Evolutionary conservation across 2,888 invertebrate species (phyloP), one percentile per base, ranked within the genome.

Genomic region (Trachelus stipa): DNA sequence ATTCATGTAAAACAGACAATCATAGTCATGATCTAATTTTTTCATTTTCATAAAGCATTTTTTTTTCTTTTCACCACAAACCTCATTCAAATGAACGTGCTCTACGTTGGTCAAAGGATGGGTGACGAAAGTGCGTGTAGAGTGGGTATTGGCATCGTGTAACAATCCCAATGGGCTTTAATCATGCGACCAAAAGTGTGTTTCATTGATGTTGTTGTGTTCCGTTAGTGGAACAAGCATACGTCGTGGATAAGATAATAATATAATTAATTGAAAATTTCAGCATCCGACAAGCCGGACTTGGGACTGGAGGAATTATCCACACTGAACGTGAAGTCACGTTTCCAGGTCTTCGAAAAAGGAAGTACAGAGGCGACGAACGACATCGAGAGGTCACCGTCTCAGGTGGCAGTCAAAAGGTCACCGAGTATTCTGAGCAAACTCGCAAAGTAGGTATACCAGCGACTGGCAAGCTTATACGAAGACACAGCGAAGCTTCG

Each of bases 261-360:
- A 56, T 56, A 15, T 56, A 23, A 23, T 56, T 23, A 56, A 9
- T 15, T 56, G 23, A 71, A 33, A 12, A 34, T 86, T 85, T 6
- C 92, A 97, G 97, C 97, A 69, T 97, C 97, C 78, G 96, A 97
- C 91, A 97, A 97, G 88, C 96, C 97, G 3, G 96, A 96, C 91
- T 93, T 97, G 74, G 97, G 97, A 1, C 93, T 97, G 15, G 96
- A 96, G 84, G 97, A 97, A 90, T 92, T 97, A 76, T 95, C 96
- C 40, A 94, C 95, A 82, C 92, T 97, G 83, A 97, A 97, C 91
- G 96, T 97, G 15, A 96, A 96, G 91, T 95, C 96, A 40, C 94
- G 96, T 81, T 97, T 97, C 92, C 95, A 97, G 91, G 95, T 97
- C 84, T 97, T 97, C 92, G 97, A 97, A 91, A 93, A 94, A 81